Evolutionary conservation across 2,888 invertebrate species (phyloP), one percentile per base, ranked within the genome.

Genomic region (Epicampocera succincta): DNA sequence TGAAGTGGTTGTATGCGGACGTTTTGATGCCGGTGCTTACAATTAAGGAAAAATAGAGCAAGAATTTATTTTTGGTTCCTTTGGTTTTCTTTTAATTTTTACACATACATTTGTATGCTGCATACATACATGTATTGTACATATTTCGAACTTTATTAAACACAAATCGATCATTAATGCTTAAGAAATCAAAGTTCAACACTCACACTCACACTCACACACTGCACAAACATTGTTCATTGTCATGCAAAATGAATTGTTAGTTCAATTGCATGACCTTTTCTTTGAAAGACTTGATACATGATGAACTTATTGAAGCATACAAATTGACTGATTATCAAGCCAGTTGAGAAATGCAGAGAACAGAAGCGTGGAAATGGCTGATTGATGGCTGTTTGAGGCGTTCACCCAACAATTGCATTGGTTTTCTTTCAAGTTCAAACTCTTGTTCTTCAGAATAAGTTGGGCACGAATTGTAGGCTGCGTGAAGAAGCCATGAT

Each of bases 231-330:
- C n/a, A 56, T 6, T 12, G 11, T 63, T 33, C 54, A n/a, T n/a
- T n/a, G n/a, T n/a, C n/a, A 66, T 54, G 29, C 9, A 68, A 50
- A 75, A 75, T 60, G 13, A 76, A 61, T 44, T 68, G 58, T 21
- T 50, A 68, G 75, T 76, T 76, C 68, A 76, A 68, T 76, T 68
- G 60, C 50, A 21, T 76, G 75, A 60, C 75, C 75, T 76, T 76
- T 68, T 76, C 52, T 50, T 75, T 58, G 15, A 56, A 74, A 65
- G 38, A 25, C 74, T 74, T 65, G 12, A 63, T 54, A 63, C 29
- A 73, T 54, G 74, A 58, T 80, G 66, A n/a, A 72, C 15, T 75
- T 61, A 72, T 29, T 81, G 80, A 81, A 81, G 75, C 80, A 80
- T 66, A 71, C 48, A 58, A 75, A 80, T 80, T 81, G 42, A 81